These are phyloP conservation scores for Ibycter americanus DNA, from an alignment of 2,797 vertebrate species.

Conservation along the genomic window DNA sequence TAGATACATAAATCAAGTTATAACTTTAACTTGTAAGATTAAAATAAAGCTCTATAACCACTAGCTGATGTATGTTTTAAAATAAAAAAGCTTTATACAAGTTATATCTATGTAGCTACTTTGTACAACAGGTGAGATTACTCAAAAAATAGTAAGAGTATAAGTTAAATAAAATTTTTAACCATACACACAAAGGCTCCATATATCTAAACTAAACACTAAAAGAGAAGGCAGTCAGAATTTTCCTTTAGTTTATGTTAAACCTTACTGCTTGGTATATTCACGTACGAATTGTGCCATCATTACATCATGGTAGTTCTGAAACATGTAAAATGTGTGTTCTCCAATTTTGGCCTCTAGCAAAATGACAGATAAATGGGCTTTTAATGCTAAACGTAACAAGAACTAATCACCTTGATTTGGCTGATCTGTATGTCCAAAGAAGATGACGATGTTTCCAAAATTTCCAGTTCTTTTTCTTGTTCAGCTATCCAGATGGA, in stretches of 20 bases:
- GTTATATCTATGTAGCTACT: neutral
- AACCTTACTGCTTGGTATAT: constrained; percentile 25
- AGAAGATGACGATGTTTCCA: constrained; percentile 82
- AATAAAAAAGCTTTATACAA: neutral
- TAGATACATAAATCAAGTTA: constrained; percentile 47
- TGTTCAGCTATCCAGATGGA: constrained; percentile 92
- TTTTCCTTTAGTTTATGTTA: neutral
- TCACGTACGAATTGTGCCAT: neutral
- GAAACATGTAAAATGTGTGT: neutral
- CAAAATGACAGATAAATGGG: neutral
- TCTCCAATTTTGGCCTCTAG: neutral
- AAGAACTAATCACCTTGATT: constrained; percentile 86
- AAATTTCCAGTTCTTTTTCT: constrained; percentile 85
- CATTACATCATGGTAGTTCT: neutral
- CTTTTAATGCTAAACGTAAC: constrained; percentile 64
- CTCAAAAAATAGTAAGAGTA: constrained; percentile 45
- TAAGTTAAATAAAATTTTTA: constrained; percentile 57
- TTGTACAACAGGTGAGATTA: neutral
- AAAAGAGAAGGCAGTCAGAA: neutral
- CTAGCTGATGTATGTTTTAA: neutral
- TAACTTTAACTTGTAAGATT: constrained; percentile 7
- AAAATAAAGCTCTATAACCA: neutral
- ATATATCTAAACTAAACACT: constrained; percentile 12
- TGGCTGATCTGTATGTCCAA: constrained; percentile 86
- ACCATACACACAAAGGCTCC: constrained; percentile 23